Percentiles rank a stretch among this genome's conserved stretches.
These are phyloP conservation scores for Hydropotes inermis DNA, from an alignment of 2,113 vertebrate species.

Conservation along the genomic window DNA sequence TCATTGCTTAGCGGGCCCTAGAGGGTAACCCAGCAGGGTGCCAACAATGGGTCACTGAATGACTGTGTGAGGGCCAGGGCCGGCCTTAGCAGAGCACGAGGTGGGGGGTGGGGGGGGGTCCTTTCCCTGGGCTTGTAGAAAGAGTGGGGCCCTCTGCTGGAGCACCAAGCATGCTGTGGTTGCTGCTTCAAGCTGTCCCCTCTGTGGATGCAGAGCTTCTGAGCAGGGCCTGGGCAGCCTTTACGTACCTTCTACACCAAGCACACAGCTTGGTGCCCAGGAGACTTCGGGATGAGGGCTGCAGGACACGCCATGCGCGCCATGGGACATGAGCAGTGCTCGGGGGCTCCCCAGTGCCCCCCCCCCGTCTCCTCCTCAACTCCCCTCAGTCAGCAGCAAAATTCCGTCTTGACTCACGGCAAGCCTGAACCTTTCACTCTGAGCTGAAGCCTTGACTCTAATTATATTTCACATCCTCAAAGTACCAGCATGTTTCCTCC, in stretches of 20 bases:
- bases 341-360: neutral
- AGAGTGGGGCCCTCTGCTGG: neutral
- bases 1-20: neutral
- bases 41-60: neutral
- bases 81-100: neutral
- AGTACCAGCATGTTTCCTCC: neutral
- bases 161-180: neutral
- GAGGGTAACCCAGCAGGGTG: neutral
- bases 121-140: neutral
- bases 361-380: neutral
- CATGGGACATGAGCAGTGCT: neutral
- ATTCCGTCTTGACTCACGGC: neutral
- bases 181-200: neutral
- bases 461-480: neutral
- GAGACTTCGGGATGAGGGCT: neutral
- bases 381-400: neutral
- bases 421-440: neutral
- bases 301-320: neutral
- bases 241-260: neutral
- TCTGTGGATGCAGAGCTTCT: no score
- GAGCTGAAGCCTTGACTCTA: neutral
- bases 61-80: no score
- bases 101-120: rapidly evolving
- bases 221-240: neutral
- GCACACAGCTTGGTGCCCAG: neutral